Percentiles rank a stretch among this genome's conserved stretches.
Conservation (phyloP, 2,888 invertebrate genomes). For the Tenthredo notha region DNA sequence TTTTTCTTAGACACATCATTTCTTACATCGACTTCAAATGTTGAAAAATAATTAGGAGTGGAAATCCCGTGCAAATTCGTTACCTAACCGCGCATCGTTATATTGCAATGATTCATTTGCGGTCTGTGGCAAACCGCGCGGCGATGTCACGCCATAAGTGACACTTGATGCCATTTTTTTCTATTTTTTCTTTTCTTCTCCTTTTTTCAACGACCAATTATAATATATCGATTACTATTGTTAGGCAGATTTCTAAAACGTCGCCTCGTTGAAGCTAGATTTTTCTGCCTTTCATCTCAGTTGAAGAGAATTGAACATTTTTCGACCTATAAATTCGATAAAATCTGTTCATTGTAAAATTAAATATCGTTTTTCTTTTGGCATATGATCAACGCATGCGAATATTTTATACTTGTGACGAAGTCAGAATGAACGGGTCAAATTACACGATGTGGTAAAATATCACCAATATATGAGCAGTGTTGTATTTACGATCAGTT, state of each 20-base stretch:
- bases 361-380: not conserved
- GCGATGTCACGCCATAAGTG: slow-evolving; percentile 15
- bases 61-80: slow-evolving; percentile 11
- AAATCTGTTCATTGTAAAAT: not conserved
- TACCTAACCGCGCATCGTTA: slow-evolving; percentile 29
- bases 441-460: not conserved
- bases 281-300: not conserved
- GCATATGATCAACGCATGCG: not conserved
- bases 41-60: not conserved
- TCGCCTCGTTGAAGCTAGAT: not conserved
- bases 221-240: slow-evolving; percentile 42
- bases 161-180: not conserved
- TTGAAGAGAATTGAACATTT: not conserved
- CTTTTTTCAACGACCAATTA: slow-evolving; percentile 12
- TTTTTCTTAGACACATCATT: not conserved
- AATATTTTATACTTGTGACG: slow-evolving; percentile 18
- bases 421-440: not conserved
- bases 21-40: not conserved
- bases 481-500: slow-evolving; percentile 2
- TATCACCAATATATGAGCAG: not conserved
- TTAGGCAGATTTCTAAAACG: not conserved
- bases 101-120: slow-evolving; percentile 40
- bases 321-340: not conserved
- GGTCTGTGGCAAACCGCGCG: slow-evolving; percentile 7
- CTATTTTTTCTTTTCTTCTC: not conserved